Conservation (phyloP, 2,113 vertebrate species). For the Prochilodus magdalenae region DNA sequence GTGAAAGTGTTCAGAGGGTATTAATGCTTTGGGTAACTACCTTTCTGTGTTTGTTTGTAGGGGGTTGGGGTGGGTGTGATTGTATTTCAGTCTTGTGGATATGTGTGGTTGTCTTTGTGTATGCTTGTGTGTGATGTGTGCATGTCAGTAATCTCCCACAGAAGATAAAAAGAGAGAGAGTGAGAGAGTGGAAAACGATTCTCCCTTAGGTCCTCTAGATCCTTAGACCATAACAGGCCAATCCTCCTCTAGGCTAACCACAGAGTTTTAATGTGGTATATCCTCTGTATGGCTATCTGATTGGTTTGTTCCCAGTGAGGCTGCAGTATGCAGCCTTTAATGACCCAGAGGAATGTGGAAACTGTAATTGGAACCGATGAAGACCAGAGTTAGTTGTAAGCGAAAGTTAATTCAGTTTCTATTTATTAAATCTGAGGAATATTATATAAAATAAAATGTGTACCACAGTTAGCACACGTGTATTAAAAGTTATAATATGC, state of each 20-base stretch:
- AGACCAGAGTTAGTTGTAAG: neutral
- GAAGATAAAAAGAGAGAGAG: neutral
- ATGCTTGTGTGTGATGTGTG: too few species aligned
- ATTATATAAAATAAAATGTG: too few species aligned
- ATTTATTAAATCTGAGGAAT: neutral
- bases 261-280: slow-evolving; percentile 23
- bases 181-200: slow-evolving; percentile 22
- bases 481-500: too few species aligned
- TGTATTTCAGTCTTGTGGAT: neutral
- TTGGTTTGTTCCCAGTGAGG: slow-evolving; percentile 28
- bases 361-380: slow-evolving; percentile 31
- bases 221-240: neutral
- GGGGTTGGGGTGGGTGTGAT: neutral
- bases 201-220: slow-evolving; percentile 40
- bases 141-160: neutral
- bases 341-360: slow-evolving; percentile 40
- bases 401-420: slow-evolving; percentile 9
- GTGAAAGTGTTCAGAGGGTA: slow-evolving; percentile 25
- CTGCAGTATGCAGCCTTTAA: slow-evolving; percentile 26
- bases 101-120: neutral
- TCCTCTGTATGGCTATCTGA: slow-evolving; percentile 27
- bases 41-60: slow-evolving; percentile 6
- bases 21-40: neutral
- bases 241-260: slow-evolving; percentile 9
- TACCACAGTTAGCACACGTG: too few species aligned